Evolutionary conservation across 2,797 vertebrate genomes (phyloP).

Genomic region (Mus spretus): DNA sequence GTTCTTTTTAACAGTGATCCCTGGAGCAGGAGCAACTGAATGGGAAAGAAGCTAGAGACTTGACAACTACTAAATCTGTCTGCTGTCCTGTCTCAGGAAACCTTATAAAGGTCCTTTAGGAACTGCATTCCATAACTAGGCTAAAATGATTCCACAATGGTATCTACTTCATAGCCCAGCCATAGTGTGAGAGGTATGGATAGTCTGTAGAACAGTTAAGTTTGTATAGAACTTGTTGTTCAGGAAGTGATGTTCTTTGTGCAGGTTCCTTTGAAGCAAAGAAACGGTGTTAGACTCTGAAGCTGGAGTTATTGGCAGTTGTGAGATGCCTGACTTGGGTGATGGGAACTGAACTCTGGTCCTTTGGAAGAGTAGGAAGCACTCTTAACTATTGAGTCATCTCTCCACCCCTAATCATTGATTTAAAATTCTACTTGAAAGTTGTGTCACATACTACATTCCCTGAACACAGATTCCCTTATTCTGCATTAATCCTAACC

Average conservation of each 20-base stretch:
- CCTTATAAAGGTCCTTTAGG: not conserved
- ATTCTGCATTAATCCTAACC: not conserved
- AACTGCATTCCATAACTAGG: not conserved
- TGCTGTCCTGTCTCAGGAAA: not conserved
- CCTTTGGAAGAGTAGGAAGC: not conserved
- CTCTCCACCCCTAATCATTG: not conserved
- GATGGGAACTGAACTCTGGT: not conserved
- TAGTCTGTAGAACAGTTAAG: not conserved
- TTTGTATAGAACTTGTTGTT: not conserved
- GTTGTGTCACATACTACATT: not conserved
- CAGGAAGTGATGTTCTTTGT: not conserved
- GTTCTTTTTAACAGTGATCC: not conserved
- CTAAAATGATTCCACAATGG: not conserved
- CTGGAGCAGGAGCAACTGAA: not conserved
- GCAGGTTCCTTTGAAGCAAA: not conserved
- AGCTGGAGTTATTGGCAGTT: not conserved
- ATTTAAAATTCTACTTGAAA: constrained; percentile 10
- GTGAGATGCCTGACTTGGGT: not conserved
- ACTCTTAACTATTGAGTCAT: not conserved
- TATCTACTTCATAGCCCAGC: not conserved
- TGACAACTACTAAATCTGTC: not conserved
- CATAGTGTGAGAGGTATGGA: not conserved
- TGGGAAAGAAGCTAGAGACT: not conserved
- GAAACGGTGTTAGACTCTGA: not conserved
- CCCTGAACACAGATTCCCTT: not conserved